Conservation (phyloP, 2,113 vertebrate genomes). For the Plecturocebus donacophilus region DNA sequence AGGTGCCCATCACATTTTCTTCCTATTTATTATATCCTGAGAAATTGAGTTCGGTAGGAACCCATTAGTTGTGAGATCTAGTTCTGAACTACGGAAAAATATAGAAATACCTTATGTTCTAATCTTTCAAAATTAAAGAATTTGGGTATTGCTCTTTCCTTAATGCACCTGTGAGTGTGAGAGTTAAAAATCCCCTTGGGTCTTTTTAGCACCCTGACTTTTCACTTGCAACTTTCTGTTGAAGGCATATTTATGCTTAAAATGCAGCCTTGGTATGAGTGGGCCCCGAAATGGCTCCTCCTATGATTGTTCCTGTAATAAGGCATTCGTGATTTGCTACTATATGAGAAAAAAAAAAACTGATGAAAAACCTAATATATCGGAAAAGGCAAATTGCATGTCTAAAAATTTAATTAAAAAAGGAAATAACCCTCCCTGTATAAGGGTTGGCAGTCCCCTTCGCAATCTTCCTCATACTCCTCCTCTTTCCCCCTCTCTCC, state of each 20-base stretch:
- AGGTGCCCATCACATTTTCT: neutral
- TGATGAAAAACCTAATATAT: slow-evolving; percentile 84
- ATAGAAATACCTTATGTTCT: neutral
- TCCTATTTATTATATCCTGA: neutral
- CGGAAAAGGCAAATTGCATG: slow-evolving; percentile 84
- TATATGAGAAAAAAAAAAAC: slow-evolving; percentile 71
- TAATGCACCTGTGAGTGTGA: neutral
- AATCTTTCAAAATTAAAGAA: slow-evolving; percentile 17
- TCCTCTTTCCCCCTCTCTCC: neutral
- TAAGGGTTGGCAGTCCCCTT: slow-evolving; percentile 56
- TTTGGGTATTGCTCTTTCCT: neutral
- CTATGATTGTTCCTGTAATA: slow-evolving; percentile 77
- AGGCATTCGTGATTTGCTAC: slow-evolving; percentile 79
- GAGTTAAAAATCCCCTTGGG: neutral
- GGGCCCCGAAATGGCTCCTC: slow-evolving; percentile 44
- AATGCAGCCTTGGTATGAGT: slow-evolving; percentile 73
- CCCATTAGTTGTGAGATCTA: neutral
- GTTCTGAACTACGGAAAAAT: neutral
- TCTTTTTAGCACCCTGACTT: slow-evolving; percentile 41
- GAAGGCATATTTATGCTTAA: slow-evolving; percentile 67
- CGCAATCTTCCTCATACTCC: neutral
- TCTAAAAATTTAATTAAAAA: slow-evolving; percentile 86
- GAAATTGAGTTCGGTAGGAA: neutral
- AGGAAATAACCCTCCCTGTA: slow-evolving; percentile 77
- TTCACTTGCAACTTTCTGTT: slow-evolving; percentile 58